Conservation (phyloP, 2,888 invertebrate species). For the Idaea dimidiata region DNA sequence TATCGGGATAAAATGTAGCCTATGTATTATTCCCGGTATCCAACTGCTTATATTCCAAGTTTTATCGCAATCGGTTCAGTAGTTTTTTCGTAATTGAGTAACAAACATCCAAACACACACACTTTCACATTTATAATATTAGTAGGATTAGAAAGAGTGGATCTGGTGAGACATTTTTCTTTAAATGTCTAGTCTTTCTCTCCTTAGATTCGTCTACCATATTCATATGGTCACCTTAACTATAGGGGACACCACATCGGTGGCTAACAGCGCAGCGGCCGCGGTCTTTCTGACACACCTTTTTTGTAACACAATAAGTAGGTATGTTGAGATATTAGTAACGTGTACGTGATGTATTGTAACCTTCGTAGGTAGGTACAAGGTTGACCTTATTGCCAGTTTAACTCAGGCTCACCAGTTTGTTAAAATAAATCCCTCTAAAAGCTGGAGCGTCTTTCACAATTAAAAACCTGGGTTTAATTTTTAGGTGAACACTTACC, state of each 20-base stretch:
- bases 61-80: too few species aligned
- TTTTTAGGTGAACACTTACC: too few species aligned
- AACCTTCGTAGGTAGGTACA: neutral
- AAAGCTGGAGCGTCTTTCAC: neutral
- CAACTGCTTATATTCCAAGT: too few species aligned
- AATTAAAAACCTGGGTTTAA: neutral
- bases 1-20: too few species aligned
- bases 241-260: neutral
- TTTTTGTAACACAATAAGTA: slow-evolving; percentile 1
- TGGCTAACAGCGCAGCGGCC: neutral
- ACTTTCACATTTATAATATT: too few species aligned
- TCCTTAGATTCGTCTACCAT: too few species aligned
- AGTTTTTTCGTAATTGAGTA: too few species aligned
- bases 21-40: too few species aligned
- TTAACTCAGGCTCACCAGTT: neutral
- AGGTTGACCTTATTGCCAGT: neutral
- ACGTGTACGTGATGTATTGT: neutral
- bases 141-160: too few species aligned
- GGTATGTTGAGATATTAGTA: neutral
- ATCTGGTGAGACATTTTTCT: too few species aligned
- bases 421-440: neutral
- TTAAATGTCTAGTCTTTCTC: too few species aligned
- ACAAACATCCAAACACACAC: too few species aligned
- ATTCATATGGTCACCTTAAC: neutral
- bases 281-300: neutral